phyloP scores from a whole-genome alignment of 2,797 vertebrate species.

The Thripadectes ignobilis region DNA sequence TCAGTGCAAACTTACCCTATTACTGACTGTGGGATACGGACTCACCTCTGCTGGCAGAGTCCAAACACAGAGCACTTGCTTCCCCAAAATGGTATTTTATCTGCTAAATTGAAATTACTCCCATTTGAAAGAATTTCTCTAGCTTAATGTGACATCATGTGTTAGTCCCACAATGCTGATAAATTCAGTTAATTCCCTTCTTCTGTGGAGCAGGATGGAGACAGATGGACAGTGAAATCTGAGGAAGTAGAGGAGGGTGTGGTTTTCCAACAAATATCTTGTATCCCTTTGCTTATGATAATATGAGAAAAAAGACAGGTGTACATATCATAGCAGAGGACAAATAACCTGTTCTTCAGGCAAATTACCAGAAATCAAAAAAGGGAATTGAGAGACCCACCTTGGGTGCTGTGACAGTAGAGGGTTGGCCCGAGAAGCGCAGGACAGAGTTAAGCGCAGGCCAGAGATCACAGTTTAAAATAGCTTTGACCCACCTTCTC shows the following conservation, averaged over 20 bases:
- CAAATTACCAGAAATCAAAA: neutral
- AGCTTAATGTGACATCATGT: accelerated
- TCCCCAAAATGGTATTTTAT: neutral
- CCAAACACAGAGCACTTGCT: neutral
- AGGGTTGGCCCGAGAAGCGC: neutral
- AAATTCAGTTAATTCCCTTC: neutral
- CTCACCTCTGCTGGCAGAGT: neutral
- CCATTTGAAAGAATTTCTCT: neutral
- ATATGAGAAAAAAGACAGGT: neutral
- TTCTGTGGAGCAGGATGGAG: neutral
- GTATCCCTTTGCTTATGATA: neutral
- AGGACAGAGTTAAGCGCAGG: neutral
- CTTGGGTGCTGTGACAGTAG: neutral
- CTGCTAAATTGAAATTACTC: neutral
- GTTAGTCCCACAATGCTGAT: neutral
- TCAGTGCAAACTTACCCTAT: neutral
- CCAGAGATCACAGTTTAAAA: neutral
- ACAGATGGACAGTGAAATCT: neutral
- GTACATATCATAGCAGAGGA: accelerated
- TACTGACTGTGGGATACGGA: neutral
- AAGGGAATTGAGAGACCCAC: neutral
- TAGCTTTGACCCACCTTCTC: neutral
- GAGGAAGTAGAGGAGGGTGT: neutral
- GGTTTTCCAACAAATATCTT: neutral
- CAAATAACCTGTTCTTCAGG: neutral